These are phyloP conservation scores for Anthopleura xanthogrammica DNA, from an alignment of 92 coral and sea anemone genomes.

Conservation along the genomic window DNA sequence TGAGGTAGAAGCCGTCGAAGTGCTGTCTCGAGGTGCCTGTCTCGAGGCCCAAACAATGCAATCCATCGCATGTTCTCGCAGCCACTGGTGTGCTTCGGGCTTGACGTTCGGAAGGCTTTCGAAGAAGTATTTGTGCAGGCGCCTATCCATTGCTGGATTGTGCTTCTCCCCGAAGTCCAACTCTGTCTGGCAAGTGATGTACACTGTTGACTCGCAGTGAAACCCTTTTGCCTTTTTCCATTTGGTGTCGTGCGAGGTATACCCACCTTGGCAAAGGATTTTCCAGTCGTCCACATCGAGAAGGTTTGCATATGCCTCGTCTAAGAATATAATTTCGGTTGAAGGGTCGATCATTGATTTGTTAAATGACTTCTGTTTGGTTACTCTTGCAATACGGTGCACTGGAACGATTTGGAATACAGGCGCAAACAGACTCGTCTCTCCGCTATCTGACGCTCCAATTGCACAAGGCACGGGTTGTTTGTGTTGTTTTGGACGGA, in stretches of 20 bases:
- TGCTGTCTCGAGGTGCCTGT: constrained; percentile 1
- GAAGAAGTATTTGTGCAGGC: constrained; percentile 38
- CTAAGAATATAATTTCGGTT: constrained; percentile 48
- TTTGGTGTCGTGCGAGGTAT: constrained; percentile 42
- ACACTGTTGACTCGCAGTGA: constrained; percentile 21
- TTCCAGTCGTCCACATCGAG: constrained; percentile 49
- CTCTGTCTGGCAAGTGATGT: constrained; percentile 41
- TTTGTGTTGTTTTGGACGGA: constrained; percentile 39
- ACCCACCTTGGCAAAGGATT: constrained; percentile 46
- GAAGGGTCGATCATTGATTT: constrained; percentile 38
- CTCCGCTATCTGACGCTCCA: constrained; percentile 48
- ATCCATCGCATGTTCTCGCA: constrained; percentile 43
- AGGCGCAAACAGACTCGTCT: constrained; percentile 52
- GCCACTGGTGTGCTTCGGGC: constrained; percentile 49
- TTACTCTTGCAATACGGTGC: constrained; percentile 32
- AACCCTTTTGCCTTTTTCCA: constrained; percentile 46
- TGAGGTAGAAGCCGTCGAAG: not conserved
- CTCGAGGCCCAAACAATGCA: constrained; percentile 43
- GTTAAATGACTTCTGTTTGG: constrained; percentile 49
- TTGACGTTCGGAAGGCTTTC: constrained; percentile 22
- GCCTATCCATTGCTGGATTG: constrained; percentile 47
- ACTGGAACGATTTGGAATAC: constrained; percentile 33
- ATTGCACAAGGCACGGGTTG: constrained; percentile 46
- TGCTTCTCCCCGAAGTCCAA: constrained; percentile 40
- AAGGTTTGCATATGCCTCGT: constrained; percentile 27